Base-by-base conservation (phyloP, 1,140 invertebrate genomes). In the Oryzaephilus surinamensis region DNA sequence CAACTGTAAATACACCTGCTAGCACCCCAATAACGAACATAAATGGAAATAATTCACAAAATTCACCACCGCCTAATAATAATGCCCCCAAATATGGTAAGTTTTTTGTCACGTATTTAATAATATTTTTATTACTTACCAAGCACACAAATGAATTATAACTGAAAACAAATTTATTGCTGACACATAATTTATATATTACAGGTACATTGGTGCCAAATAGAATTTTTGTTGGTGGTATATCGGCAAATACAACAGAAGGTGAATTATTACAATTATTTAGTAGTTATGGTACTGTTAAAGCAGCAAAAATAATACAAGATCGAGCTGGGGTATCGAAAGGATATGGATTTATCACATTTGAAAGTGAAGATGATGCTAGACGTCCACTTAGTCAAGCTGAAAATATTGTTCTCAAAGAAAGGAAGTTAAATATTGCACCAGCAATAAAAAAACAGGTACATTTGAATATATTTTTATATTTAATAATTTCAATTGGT, bases 261-360 rank as follows among this genome's bases (percentile, higher is more conserved):
- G 75, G 77, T 23, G 86, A 91, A 60, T 61, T 91, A 43, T 74
- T 77, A 60, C 78, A 84, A 53, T 72, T 90, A 20, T 90, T 90
- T 63, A 84, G 80, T 27, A 71, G 74, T 18, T 95, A 91, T 65
- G 91, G 92, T 8, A 83, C 84, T 30, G 90, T 97, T 2, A 92
- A 85, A 54, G 88, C 83, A 19, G 87, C 88, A 17, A 94, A 96
- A 69, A 95, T 96, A 45, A 95, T 97, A 51, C 79, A 82, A 50
- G 92, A 96, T 63, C 69, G 90, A 50, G 88, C 87, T 45, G 91
- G 91, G 2, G 86, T 94, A 1, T 93, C 91, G 21, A 94, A 94
- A 69, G 92, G 92, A 29, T 94, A 92, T 54, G 89, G 88, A 3
- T 93, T 97, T 68, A 88, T 97, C 27, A 97, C 93, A 10, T 97